phyloP scores from a whole-genome alignment of 2,113 vertebrate species.

The Collichthys lucidus region DNA sequence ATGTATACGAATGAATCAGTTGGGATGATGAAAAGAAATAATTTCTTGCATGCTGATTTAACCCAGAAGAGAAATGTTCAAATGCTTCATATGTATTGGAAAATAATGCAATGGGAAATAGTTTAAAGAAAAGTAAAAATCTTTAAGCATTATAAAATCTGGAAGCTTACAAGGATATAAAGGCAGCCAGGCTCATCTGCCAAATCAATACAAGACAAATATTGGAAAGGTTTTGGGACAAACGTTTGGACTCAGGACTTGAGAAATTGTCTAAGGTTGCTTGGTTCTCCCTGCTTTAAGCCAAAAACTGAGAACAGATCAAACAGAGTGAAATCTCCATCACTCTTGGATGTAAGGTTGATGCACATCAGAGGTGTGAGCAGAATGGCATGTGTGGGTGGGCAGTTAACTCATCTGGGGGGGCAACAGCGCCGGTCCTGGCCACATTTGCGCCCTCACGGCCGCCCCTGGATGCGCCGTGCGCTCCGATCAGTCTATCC shows the following conservation, averaged over 20 bases:
- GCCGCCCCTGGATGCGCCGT: too few species aligned
- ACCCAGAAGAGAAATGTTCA: neutral
- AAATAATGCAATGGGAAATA: neutral
- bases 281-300: neutral
- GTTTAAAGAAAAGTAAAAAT: too few species aligned
- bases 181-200: neutral
- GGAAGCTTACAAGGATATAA: neutral
- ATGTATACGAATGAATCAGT: neutral
- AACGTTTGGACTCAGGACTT: neutral
- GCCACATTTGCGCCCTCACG: too few species aligned
- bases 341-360: neutral
- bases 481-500: too few species aligned
- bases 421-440: too few species aligned
- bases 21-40: neutral
- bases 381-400: too few species aligned
- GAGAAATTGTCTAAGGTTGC: neutral
- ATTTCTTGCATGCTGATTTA: neutral
- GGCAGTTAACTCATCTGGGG: too few species aligned
- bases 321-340: neutral
- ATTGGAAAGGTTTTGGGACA: neutral
- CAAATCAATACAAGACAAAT: conserved; percentile 21
- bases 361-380: too few species aligned
- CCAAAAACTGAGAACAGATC: neutral
- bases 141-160: neutral
- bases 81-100: neutral